A percentile compares a stretch with the other conserved stretches of the same genome.
Conservation (phyloP, 2,888 invertebrate genomes). For the Chrysotoxum bicinctum region DNA sequence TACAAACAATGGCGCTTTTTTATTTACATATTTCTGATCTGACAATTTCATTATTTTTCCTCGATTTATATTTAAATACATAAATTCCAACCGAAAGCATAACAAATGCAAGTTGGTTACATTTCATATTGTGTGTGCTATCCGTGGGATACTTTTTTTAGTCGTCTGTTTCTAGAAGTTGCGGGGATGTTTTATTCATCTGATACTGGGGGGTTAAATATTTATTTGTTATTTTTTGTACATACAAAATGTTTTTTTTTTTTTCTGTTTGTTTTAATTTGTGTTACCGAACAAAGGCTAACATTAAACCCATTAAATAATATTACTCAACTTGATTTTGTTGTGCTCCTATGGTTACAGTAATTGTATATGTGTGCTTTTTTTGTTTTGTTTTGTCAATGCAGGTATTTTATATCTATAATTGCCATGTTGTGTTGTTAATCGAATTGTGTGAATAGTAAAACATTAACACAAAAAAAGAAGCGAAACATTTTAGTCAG, state of each 20-base stretch:
- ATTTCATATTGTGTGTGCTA: constrained; percentile 40
- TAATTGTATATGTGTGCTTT: background rate
- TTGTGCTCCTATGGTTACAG: constrained; percentile 44
- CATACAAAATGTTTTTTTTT: constrained; percentile 15
- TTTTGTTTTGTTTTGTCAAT: constrained; percentile 55
- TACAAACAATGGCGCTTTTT: background rate
- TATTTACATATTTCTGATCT: background rate
- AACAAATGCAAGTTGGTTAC: constrained; percentile 53
- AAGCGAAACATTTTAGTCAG: background rate
- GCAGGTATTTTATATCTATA: constrained; percentile 9
- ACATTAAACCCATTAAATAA: constrained; percentile 47
- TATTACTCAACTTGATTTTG: constrained; percentile 49
- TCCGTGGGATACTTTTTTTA: constrained; percentile 7
- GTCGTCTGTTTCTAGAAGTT: constrained; percentile 9
- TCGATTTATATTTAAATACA: constrained; percentile 56
- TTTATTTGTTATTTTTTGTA: constrained; percentile 51
- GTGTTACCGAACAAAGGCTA: constrained; percentile 16
- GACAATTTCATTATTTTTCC: constrained; percentile 40
- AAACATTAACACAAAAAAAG: background rate
- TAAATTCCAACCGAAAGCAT: constrained; percentile 42
- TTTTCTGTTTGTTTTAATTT: constrained; percentile 14
- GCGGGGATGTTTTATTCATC: constrained; percentile 54
- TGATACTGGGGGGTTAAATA: constrained; percentile 52
- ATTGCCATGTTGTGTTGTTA: constrained; percentile 18
- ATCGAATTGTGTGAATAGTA: constrained; percentile 1